Evolutionary conservation across 2,888 invertebrate species (phyloP).

Genomic region (Lepidochrysops patricia): DNA sequence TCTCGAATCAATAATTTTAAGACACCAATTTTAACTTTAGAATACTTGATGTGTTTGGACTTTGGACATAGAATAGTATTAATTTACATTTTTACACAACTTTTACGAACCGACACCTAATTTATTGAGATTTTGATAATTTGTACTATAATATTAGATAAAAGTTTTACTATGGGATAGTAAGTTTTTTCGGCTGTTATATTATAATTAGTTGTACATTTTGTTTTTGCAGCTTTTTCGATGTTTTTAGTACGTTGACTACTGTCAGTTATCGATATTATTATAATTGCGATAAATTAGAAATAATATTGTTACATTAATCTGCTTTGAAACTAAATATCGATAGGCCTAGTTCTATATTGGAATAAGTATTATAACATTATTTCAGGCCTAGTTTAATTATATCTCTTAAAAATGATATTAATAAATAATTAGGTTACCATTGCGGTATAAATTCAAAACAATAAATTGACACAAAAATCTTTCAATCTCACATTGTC

Average conservation of each 20-base stretch:
- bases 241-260: conserved; percentile 18
- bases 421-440: conserved; percentile 42
- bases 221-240: conserved; percentile 45
- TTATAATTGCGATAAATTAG: conserved; percentile 13
- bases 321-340: conserved; percentile 26
- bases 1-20: conserved; percentile 42
- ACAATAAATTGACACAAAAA: neutral
- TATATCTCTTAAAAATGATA: conserved; percentile 45
- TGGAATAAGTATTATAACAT: conserved; percentile 18
- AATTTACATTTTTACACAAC: conserved; percentile 53
- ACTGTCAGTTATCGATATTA: conserved; percentile 8
- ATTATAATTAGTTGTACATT: conserved; percentile 64
- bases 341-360: conserved; percentile 46
- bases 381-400: conserved; percentile 32
- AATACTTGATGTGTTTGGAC: conserved; percentile 5
- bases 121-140: conserved; percentile 36
- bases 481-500: neutral
- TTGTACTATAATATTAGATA: conserved; percentile 51
- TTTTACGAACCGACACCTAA: conserved; percentile 55
- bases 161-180: conserved; percentile 67
- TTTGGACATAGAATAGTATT: conserved; percentile 12
- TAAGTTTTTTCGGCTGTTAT: conserved; percentile 68
- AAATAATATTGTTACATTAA: conserved; percentile 11
- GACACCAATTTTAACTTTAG: conserved; percentile 14
- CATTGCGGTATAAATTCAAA: conserved; percentile 27